Percentiles rank a stretch among this genome's conserved stretches.
Evolutionary conservation across 2,113 vertebrate genomes (phyloP).

Genomic region (Motacilla alba): DNA sequence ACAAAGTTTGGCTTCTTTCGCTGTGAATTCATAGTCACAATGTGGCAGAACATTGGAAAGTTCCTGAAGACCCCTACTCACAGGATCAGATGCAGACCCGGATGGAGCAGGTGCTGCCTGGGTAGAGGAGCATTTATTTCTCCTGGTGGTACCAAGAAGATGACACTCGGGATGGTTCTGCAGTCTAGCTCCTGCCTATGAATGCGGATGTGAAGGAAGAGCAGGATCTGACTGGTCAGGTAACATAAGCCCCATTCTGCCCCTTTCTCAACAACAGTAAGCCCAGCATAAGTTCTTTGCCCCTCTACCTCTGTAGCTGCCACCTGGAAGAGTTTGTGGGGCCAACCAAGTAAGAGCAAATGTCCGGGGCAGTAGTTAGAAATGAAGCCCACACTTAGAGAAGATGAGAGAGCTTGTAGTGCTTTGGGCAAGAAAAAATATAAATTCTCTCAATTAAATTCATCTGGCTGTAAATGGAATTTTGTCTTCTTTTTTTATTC

Average conservation of each 20-base stretch:
- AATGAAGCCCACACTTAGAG: background rate
- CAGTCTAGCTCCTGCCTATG: background rate
- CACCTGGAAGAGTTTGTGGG: background rate
- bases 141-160: background rate
- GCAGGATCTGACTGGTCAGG: background rate
- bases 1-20: background rate
- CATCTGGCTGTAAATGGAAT: background rate
- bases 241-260: background rate
- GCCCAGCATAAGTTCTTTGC: background rate
- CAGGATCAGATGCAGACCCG: background rate
- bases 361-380: background rate
- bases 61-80: background rate
- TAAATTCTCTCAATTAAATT: background rate
- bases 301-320: background rate
- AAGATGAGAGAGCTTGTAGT: background rate
- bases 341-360: background rate
- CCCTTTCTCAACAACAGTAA: background rate
- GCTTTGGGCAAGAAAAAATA: background rate
- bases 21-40: background rate
- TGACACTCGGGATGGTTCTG: background rate
- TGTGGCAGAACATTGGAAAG: background rate
- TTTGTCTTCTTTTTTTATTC: background rate
- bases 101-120: background rate
- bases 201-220: background rate
- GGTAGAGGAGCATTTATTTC: background rate